phyloP scores from a whole-genome alignment of 2,888 invertebrate genomes.

The Drosophila limbata region DNA sequence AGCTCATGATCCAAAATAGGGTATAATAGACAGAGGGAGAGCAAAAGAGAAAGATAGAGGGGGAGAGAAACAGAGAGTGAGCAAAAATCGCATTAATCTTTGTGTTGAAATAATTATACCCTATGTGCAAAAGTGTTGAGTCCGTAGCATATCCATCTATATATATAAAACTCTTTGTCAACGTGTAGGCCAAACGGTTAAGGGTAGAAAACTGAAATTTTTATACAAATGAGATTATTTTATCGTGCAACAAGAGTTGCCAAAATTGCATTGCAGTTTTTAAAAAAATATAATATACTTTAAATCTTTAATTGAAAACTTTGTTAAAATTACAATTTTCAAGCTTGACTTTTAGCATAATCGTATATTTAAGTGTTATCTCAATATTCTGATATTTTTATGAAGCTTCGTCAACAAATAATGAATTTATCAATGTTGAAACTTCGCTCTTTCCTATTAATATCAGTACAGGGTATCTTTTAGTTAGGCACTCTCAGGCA shows the following conservation, averaged over 20 bases:
- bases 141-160: no score
- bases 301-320: no score
- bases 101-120: conserved; percentile 26
- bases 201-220: no score
- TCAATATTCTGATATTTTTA: neutral
- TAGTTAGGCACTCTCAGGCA: neutral
- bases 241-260: no score
- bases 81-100: conserved; percentile 25
- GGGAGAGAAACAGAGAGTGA: neutral
- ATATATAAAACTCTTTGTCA: no score
- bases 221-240: no score
- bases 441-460: neutral
- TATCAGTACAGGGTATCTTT: neutral
- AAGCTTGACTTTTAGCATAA: neutral
- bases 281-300: no score
- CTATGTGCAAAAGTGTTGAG: neutral
- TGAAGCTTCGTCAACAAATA: no score
- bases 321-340: neutral
- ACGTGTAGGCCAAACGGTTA: no score
- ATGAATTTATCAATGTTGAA: neutral
- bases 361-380: no score
- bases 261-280: no score
- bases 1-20: neutral
- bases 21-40: no score
- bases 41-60: neutral